phyloP scores from a whole-genome alignment of 2,113 vertebrate genomes.

The Dolichotis patagonum region DNA sequence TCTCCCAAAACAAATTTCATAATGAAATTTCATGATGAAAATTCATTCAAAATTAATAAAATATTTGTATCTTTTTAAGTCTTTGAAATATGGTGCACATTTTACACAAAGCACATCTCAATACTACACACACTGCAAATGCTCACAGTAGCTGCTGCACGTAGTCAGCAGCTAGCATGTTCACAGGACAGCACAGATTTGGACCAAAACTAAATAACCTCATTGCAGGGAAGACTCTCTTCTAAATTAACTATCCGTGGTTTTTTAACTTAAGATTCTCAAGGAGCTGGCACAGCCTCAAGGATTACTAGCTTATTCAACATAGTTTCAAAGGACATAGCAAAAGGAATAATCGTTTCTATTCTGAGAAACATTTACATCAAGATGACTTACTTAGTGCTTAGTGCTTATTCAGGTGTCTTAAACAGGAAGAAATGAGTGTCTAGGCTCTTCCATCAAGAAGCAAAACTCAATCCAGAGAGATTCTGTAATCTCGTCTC shows the following conservation, averaged over 20 bases:
- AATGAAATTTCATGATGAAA: neutral
- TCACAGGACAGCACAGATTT: neutral
- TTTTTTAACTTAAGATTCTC: neutral
- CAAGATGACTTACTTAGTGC: neutral
- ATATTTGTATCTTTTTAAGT: neutral
- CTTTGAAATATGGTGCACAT: neutral
- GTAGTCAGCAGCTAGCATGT: neutral
- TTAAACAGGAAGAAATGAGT: neutral
- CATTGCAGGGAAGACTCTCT: neutral
- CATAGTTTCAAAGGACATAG: neutral
- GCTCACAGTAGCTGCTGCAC: neutral
- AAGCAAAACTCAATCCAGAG: conserved; percentile 10
- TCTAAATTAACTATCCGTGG: neutral
- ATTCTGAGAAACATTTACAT: conserved; percentile 30
- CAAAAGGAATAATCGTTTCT: neutral
- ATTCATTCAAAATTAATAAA: conserved; percentile 36
- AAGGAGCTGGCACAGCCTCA: neutral
- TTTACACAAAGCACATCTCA: neutral
- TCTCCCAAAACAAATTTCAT: neutral
- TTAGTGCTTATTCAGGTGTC: conserved; percentile 12
- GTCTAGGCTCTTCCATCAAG: neutral
- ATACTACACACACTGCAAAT: neutral
- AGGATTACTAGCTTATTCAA: conserved; percentile 33
- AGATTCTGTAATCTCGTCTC: neutral
- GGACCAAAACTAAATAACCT: neutral